These are phyloP conservation scores for Tretioscincus oriximinensis DNA, from an alignment of 2,113 vertebrate genomes.

Conservation along the genomic window DNA sequence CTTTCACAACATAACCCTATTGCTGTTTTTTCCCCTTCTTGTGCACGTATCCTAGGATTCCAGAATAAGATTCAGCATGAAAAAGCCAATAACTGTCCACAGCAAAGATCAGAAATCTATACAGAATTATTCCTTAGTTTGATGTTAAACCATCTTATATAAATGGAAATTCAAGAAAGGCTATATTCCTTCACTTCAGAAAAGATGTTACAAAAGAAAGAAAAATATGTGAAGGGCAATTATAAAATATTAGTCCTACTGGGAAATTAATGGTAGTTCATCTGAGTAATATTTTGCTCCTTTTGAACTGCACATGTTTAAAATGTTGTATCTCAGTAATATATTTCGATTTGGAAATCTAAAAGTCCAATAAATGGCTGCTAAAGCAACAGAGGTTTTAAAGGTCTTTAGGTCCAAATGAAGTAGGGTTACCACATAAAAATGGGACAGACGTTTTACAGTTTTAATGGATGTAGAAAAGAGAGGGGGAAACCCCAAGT, in stretches of 20 bases:
- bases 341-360: background rate
- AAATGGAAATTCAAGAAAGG: background rate
- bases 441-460: too few species aligned
- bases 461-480: too few species aligned
- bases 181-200: background rate
- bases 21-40: too few species aligned
- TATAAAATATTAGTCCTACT: background rate
- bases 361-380: background rate
- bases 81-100: background rate
- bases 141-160: background rate
- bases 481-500: too few species aligned
- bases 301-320: background rate
- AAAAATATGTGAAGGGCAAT: background rate
- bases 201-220: too few species aligned
- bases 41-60: too few species aligned
- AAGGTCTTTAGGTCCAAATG: background rate
- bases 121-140: background rate
- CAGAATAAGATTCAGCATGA: too few species aligned
- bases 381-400: background rate
- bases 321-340: background rate
- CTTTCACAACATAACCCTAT: too few species aligned
- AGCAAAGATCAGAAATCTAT: background rate
- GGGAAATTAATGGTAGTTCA: background rate
- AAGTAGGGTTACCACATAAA: too few species aligned
- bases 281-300: background rate